Evolutionary conservation across 2,113 vertebrate species (phyloP).

Genomic region (Muntiacus muntjak): DNA sequence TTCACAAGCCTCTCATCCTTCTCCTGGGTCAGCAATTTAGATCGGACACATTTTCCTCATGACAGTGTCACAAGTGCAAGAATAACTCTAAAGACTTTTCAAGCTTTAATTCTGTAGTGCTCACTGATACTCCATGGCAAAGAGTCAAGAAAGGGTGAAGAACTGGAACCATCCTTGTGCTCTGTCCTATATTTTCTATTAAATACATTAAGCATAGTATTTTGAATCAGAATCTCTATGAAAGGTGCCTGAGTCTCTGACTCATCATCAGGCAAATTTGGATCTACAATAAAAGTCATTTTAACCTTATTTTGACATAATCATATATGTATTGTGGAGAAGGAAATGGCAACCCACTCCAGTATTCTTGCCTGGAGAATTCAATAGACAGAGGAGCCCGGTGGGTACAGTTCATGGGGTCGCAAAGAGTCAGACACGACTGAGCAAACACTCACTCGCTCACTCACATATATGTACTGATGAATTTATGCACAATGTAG

Average conservation of each 20-base stretch:
- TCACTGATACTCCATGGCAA: too few species aligned
- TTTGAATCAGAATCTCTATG: background rate
- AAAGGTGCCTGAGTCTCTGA: background rate
- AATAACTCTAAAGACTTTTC: background rate
- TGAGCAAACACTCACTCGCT: background rate
- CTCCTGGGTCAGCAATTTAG: background rate
- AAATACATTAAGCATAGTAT: background rate
- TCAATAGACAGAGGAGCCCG: background rate
- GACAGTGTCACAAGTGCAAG: background rate
- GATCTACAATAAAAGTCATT: background rate
- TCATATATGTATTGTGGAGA: background rate
- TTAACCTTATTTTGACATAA: background rate
- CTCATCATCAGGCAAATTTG: background rate
- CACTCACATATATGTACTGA: background rate
- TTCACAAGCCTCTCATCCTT: background rate
- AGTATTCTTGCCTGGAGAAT: background rate
- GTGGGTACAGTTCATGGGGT: background rate
- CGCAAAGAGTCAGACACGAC: fast-evolving
- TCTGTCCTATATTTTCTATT: background rate
- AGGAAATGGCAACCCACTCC: background rate
- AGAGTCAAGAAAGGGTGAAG: background rate
- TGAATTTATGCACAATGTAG: background rate
- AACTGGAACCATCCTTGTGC: fast-evolving
- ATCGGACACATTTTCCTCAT: background rate
- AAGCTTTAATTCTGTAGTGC: background rate